phyloP scores from a whole-genome alignment of 2,113 vertebrate species.

The Eulemur macaco region DNA sequence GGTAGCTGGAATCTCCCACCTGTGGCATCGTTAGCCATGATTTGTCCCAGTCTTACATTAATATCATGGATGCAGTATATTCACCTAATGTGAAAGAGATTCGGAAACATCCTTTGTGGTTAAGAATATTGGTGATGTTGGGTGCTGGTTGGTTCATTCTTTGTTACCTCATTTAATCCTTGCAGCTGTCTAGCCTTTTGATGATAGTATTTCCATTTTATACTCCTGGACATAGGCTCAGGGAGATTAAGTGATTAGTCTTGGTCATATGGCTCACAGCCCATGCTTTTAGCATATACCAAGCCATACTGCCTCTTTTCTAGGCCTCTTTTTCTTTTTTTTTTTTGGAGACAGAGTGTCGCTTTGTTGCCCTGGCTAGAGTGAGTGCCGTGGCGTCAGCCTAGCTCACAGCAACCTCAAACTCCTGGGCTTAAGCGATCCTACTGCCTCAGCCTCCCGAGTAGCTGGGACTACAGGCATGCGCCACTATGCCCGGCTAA shows the following conservation, averaged over 20 bases:
- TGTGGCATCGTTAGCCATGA: neutral
- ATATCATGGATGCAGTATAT: neutral
- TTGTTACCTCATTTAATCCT: neutral
- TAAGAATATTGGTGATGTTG: neutral
- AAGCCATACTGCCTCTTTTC: neutral
- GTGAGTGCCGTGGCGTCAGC: no score
- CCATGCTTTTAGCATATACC: neutral
- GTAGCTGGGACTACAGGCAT: no score
- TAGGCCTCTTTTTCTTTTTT: neutral
- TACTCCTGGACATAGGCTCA: neutral
- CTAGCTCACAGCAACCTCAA: no score
- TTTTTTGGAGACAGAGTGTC: no score
- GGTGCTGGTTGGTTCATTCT: neutral
- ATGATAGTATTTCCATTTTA: neutral
- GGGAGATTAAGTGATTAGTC: neutral
- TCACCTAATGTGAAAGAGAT: neutral
- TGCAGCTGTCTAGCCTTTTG: neutral
- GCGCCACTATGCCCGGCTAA: no score
- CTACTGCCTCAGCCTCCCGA: no score
- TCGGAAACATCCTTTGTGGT: neutral
- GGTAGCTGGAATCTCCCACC: neutral
- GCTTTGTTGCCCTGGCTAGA: no score
- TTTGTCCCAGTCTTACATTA: neutral
- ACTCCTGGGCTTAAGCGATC: no score
- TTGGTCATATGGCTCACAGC: neutral